Evolutionary conservation across 1,140 invertebrate species (phyloP).

Genomic region (Armadillidium nasatum): DNA sequence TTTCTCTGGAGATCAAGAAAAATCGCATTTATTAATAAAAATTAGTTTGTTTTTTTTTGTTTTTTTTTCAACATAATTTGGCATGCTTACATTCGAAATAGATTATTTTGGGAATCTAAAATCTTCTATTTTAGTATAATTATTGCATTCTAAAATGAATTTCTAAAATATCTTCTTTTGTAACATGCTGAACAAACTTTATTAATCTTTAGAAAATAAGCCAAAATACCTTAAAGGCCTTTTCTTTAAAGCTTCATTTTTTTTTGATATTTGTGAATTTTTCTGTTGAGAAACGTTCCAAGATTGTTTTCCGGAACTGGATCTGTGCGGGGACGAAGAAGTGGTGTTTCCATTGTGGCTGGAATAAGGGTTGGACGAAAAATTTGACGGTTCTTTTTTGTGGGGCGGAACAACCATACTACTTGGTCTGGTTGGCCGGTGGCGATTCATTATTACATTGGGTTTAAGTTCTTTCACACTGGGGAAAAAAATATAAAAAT

Average conservation of each 20-base stretch:
- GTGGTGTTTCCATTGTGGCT: conserved; percentile 4
- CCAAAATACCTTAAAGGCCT: conserved; percentile 3
- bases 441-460: conserved; percentile 12
- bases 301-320: not conserved
- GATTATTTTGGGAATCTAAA: too few relatives aligned
- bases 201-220: too few relatives aligned
- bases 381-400: conserved; percentile 31
- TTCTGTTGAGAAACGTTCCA: not conserved
- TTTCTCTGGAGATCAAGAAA: conserved; percentile 63
- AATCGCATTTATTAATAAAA: conserved; percentile 17
- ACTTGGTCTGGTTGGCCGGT: conserved; percentile 13
- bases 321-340: not conserved
- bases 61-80: too few relatives aligned
- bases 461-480: conserved; percentile 34
- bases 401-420: conserved; percentile 29
- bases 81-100: too few relatives aligned
- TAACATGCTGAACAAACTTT: too few relatives aligned
- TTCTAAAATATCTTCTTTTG: too few relatives aligned
- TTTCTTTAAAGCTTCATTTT: conserved; percentile 12
- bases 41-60: too few relatives aligned
- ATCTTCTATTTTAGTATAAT: too few relatives aligned
- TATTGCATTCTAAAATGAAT: too few relatives aligned
- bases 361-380: conserved; percentile 16
- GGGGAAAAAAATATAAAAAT: conserved; percentile 7
- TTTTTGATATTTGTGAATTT: not conserved